Evolutionary conservation across 1,140 invertebrate genomes (phyloP).

Genomic region (Arctopsyche grandis): DNA sequence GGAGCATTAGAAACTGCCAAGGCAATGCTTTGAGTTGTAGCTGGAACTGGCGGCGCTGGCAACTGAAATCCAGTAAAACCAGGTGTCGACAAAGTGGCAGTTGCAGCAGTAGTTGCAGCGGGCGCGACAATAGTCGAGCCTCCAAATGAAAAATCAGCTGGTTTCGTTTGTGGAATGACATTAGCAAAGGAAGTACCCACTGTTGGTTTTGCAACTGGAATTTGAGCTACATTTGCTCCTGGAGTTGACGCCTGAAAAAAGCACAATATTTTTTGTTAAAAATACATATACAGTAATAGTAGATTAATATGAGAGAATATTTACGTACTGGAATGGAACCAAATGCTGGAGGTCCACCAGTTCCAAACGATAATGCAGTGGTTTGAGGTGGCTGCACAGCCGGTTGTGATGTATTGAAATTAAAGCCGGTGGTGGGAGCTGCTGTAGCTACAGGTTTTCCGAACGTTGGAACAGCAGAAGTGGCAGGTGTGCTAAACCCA

Average conservation of each 20-base stretch:
- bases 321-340: constrained; percentile 15
- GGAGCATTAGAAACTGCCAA: background rate
- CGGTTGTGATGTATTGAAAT: background rate
- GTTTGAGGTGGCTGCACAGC: background rate
- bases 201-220: background rate
- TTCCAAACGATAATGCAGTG: constrained; percentile 31
- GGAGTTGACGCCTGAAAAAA: constrained; percentile 14
- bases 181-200: background rate
- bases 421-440: background rate
- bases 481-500: background rate
- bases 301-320: no score
- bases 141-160: constrained; percentile 2
- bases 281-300: no score
- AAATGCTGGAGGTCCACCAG: constrained; percentile 13
- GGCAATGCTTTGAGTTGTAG: background rate
- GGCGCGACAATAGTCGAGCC: background rate
- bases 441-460: background rate
- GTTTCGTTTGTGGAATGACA: constrained; percentile 3
- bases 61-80: constrained; percentile 24
- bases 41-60: background rate
- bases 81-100: background rate
- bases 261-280: background rate
- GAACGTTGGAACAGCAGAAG: background rate
- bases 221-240: background rate
- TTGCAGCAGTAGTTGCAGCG: background rate